phyloP scores from a whole-genome alignment of 2,888 invertebrate species.

The Rotaria socialis region DNA sequence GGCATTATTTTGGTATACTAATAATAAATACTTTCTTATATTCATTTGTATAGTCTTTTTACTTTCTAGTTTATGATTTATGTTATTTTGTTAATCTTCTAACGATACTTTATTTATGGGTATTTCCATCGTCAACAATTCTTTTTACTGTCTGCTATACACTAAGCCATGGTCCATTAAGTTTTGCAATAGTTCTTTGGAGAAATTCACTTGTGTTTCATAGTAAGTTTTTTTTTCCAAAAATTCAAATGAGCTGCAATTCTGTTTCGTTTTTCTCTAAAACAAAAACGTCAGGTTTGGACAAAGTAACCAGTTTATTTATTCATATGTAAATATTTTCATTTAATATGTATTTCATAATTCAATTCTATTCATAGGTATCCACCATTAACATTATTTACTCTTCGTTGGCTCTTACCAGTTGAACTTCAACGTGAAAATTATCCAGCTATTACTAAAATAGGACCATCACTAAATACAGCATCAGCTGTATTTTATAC shows the following conservation, averaged over 20 bases:
- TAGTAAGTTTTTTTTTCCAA: background rate
- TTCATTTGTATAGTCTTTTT: background rate
- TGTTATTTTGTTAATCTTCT: constrained; percentile 28
- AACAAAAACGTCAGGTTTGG: background rate
- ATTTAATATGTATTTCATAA: background rate
- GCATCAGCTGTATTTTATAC: background rate
- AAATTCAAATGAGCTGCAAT: background rate
- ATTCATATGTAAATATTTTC: background rate
- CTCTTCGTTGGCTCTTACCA: constrained; percentile 24
- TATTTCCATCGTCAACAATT: constrained; percentile 17
- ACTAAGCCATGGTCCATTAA: constrained; percentile 9
- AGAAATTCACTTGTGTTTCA: constrained; percentile 36
- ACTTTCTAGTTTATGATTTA: background rate
- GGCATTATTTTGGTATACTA: constrained; percentile 23
- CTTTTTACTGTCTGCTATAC: constrained; percentile 3
- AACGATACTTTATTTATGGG: background rate
- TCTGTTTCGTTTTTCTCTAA: too few relatives aligned
- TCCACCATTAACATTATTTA: constrained; percentile 31
- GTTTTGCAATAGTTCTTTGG: constrained; percentile 24
- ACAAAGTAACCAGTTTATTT: constrained; percentile 15
- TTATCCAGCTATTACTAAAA: constrained; percentile 18
- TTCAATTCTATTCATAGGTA: background rate
- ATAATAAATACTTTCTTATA: background rate
- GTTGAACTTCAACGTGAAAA: background rate
- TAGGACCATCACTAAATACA: background rate